Conservation (phyloP, 2,888 invertebrate species). For the Parnassius apollo region DNA sequence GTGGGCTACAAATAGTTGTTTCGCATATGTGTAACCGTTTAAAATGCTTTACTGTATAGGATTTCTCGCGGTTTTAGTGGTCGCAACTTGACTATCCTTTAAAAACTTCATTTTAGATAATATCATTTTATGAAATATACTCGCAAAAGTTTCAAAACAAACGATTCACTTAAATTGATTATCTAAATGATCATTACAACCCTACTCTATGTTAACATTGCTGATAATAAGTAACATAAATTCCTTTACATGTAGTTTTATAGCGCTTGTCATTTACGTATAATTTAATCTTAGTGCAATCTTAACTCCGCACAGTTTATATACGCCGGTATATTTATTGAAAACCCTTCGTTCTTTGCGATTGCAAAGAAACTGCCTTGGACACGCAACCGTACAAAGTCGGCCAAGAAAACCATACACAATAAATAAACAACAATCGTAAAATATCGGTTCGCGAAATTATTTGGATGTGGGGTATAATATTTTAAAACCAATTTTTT, state of each 20-base stretch:
- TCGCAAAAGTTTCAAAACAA: too few species aligned
- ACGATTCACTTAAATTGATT: too few species aligned
- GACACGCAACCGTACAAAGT: conserved; percentile 69
- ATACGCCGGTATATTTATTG: conserved; percentile 69
- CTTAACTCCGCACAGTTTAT: conserved; percentile 43
- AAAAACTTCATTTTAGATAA: too few species aligned
- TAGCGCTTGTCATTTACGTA: conserved; percentile 38
- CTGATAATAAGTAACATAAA: conserved; percentile 1
- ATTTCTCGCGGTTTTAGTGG: too few species aligned
- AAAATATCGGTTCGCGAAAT: too few species aligned
- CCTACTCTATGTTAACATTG: neutral
- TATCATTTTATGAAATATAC: too few species aligned
- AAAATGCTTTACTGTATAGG: too few species aligned
- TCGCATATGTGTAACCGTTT: too few species aligned
- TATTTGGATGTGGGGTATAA: too few species aligned
- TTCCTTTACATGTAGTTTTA: conserved; percentile 19
- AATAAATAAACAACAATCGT: conserved; percentile 1
- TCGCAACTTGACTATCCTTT: too few species aligned
- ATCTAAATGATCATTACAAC: neutral
- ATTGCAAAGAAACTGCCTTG: conserved; percentile 77
- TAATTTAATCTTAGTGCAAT: conserved; percentile 54
- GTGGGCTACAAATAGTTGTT: too few species aligned
- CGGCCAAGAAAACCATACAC: conserved; percentile 46
- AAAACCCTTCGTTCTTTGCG: conserved; percentile 72
- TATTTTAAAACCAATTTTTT: too few species aligned